Conservation (phyloP, 1,140 invertebrate genomes). For the Hycleus cichorii region DNA sequence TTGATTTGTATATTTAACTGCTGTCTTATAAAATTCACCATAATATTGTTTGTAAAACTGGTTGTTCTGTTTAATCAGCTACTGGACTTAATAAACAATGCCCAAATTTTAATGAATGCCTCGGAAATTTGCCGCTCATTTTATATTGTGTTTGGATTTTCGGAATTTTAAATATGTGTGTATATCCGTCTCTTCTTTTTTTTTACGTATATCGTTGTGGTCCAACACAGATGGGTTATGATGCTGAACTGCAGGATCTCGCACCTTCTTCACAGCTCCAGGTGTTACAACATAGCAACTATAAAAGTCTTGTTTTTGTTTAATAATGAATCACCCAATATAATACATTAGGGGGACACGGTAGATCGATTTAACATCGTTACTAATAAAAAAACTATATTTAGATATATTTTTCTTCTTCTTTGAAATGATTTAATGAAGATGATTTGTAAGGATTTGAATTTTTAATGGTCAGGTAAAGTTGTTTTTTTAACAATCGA, state of each 20-base stretch:
- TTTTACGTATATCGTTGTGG: background rate
- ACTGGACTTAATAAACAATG: too few species aligned
- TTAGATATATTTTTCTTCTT: background rate
- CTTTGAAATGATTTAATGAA: constrained; percentile 15
- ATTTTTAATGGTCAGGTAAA: constrained; percentile 4
- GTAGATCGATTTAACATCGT: constrained; percentile 26
- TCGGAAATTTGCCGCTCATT: too few species aligned
- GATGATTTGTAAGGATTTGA: constrained; percentile 20
- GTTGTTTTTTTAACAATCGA: background rate
- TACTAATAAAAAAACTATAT: constrained; percentile 17
- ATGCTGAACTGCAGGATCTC: constrained; percentile 7
- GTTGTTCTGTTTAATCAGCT: too few species aligned
- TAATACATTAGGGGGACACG: constrained; percentile 6
- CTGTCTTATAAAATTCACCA: too few species aligned
- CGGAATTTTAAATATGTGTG: too few species aligned
- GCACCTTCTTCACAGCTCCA: constrained; percentile 10
- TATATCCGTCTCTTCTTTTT: background rate
- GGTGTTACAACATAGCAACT: constrained; percentile 8
- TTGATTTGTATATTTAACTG: too few species aligned
- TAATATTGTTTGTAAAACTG: too few species aligned
- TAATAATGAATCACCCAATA: constrained; percentile 18
- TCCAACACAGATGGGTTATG: background rate
- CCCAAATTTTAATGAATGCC: too few species aligned
- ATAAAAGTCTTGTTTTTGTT: constrained; percentile 7
- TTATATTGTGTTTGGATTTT: too few species aligned